Percentiles rank a stretch among this genome's conserved stretches.
Evolutionary conservation across 1,140 invertebrate genomes (phyloP).

Genomic region (Drosophila erecta): DNA sequence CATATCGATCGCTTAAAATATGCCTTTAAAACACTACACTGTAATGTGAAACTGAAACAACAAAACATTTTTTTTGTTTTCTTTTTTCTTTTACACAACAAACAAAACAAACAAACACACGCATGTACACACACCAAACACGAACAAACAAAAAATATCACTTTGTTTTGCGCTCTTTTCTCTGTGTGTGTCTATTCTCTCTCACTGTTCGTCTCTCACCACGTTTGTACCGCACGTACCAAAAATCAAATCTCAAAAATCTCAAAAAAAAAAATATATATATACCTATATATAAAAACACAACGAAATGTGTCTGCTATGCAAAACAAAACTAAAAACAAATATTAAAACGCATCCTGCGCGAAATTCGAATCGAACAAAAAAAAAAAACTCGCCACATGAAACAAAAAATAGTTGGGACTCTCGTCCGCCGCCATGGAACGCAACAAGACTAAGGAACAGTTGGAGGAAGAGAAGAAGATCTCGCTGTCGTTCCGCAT

Average conservation of each 20-base stretch:
- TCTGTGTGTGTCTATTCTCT: constrained; percentile 59
- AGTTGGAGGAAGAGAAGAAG: constrained; percentile 99
- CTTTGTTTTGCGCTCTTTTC: constrained; percentile 47
- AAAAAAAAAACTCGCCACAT: constrained; percentile 33
- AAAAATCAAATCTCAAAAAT: constrained; percentile 39
- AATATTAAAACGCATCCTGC: constrained; percentile 38
- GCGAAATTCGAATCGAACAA: constrained; percentile 23
- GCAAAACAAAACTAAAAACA: constrained; percentile 52
- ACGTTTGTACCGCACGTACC: constrained; percentile 73
- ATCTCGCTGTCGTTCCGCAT: constrained; percentile 98
- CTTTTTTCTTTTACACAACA: constrained; percentile 51
- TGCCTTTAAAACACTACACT: constrained; percentile 27
- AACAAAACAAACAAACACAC: constrained; percentile 30
- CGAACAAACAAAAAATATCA: constrained; percentile 23
- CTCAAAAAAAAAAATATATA: constrained; percentile 22
- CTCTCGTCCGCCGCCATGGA: constrained; percentile 95
- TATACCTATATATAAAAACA: constrained; percentile 37
- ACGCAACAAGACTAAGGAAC: constrained; percentile 99
- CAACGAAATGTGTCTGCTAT: constrained; percentile 74
- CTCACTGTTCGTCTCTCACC: constrained; percentile 70
- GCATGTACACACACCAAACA: constrained; percentile 23
- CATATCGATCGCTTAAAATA: constrained; percentile 25
- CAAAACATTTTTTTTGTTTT: constrained; percentile 52
- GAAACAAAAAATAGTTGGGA: constrained; percentile 88
- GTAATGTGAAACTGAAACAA: constrained; percentile 54